A percentile compares a stretch with the other conserved stretches of the same genome.
phyloP scores from a whole-genome alignment of 2,113 vertebrate genomes.

The Cinclus cinclus region DNA sequence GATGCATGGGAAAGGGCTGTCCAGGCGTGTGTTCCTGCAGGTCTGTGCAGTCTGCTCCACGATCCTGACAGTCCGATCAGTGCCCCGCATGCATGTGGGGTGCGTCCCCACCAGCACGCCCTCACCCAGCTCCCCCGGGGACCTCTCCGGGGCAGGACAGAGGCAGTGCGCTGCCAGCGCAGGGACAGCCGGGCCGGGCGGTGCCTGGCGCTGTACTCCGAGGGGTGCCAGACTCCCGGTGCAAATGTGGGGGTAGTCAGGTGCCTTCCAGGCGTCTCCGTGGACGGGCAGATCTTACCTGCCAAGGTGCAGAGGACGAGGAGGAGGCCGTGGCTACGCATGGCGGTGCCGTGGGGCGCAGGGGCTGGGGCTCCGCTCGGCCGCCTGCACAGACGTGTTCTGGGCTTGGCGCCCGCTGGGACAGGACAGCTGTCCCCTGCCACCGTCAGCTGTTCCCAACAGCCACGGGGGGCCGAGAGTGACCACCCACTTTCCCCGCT shows the following conservation, averaged over 20 bases:
- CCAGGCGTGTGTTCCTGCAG: rapidly evolving
- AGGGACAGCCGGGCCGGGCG: rapidly evolving
- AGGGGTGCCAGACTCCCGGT: not conserved
- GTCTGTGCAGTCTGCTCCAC: rapidly evolving
- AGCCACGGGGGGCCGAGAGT: not conserved
- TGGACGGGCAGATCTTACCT: not conserved
- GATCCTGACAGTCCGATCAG: not conserved
- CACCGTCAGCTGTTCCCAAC: slow-evolving; percentile 13
- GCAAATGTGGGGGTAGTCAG: not conserved
- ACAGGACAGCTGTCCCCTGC: slow-evolving; percentile 48
- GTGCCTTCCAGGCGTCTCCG: not conserved
- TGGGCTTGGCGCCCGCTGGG: not conserved
- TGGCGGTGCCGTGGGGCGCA: not conserved
- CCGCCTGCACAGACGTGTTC: rapidly evolving
- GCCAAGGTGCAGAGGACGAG: not conserved
- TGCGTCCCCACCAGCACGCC: rapidly evolving
- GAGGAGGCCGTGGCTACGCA: not conserved
- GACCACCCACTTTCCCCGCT: not conserved
- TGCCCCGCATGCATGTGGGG: rapidly evolving
- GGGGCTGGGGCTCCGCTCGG: not conserved
- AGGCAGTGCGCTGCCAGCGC: not conserved
- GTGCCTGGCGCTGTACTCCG: rapidly evolving
- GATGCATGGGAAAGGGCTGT: too few species aligned
- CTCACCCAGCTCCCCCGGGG: not conserved
- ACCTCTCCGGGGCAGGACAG: not conserved